Percentiles rank a stretch among this genome's conserved stretches.
phyloP scores from a whole-genome alignment of 2,797 vertebrate species.

The Aselliscus stoliczkanus region DNA sequence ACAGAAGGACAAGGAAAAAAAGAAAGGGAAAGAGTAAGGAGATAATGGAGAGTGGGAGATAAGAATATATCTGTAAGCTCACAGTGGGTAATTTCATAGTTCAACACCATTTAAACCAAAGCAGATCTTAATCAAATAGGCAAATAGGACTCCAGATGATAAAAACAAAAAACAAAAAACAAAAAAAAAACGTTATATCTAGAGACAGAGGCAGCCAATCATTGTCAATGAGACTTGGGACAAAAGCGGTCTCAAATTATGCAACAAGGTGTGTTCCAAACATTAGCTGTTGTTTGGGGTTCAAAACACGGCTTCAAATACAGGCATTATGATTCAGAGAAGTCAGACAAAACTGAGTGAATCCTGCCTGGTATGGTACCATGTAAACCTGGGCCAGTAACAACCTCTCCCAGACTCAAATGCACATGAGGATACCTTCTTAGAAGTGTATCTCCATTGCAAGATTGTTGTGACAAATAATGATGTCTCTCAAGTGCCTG shows the following conservation, averaged over 20 bases:
- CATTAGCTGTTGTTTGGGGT: background rate
- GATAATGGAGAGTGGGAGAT: too few species aligned
- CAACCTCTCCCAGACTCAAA: background rate
- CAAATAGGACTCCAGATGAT: background rate
- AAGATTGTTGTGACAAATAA: background rate
- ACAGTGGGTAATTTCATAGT: background rate
- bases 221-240: constrained; percentile 25
- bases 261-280: background rate
- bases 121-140: background rate
- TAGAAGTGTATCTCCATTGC: background rate
- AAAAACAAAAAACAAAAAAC: background rate
- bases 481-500: background rate
- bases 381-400: background rate
- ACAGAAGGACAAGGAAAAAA: background rate
- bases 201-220: constrained; percentile 54
- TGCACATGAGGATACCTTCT: background rate
- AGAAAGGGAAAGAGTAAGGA: background rate
- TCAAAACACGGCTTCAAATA: background rate
- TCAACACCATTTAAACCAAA: background rate
- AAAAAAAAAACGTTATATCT: background rate
- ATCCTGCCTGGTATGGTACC: background rate
- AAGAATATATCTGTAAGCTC: background rate
- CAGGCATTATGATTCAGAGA: background rate
- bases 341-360: background rate
- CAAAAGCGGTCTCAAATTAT: background rate